Base-by-base conservation (phyloP, 2,797 vertebrate genomes). In the Scomberomorus guttatus region DNA sequence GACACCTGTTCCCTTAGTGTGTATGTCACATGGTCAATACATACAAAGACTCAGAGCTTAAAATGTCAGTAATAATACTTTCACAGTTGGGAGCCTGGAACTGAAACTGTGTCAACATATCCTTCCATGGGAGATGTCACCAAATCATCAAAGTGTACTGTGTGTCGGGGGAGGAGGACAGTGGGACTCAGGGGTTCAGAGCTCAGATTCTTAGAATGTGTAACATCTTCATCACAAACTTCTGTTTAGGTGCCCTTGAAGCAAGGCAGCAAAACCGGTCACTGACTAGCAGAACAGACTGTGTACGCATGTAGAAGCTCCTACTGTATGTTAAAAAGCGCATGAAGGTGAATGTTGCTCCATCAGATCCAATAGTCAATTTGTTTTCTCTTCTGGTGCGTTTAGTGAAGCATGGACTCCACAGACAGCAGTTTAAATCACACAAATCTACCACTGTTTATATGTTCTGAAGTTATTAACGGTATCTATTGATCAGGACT, bases 1-100 rank as follows among this genome's bases (percentile, higher is more conserved):
- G 91, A 95, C 60, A 95, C 94, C 1, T 94, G 93, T 52, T 93
- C 92, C n/a, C 90, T 93, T 70, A 86, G 88, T 63, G 70, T 94
- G 8, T 75, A 18, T 0, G 79, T 94, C 44, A 91, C 72, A 2
- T 81, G 80, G 82, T 25, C 66, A 5, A 25, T 29, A 61, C 68
- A 60, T 0, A 34, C 9, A 60, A 29, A 71, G 37, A 69, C 62
- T 61, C 14, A 27, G 22, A 37, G 32, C 0, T 64, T 22, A 34
- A 42, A 66, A 51, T 17, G 32, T 1, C n/a, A 64, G 3, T 1
- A 27, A 46, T 25, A 58, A 48, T 17, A 4, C 10, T 13, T 15
- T 48, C 6, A 44, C 39, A 44, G 42, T 44, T 44, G 42, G 42
- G 48, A 51, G 4, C 22, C 4, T 4, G 17, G 9, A 56, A 48